These are phyloP conservation scores for Neuroscelio doddi DNA, from an alignment of 2,888 invertebrate species.

Conservation along the genomic window DNA sequence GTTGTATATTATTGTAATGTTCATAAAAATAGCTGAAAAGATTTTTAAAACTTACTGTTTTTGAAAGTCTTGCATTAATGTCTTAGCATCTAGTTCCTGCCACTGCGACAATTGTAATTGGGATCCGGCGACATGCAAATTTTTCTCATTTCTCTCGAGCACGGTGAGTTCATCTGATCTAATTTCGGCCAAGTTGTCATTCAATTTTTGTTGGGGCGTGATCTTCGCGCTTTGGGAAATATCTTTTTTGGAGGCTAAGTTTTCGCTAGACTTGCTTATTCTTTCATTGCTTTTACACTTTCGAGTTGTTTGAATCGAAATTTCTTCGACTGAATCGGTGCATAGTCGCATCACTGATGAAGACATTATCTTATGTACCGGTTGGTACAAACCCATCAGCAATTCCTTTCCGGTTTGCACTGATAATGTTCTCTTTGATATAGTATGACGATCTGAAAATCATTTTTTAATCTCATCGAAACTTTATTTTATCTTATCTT, in stretches of 20 bases:
- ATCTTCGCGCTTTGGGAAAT: slow-evolving; percentile 2
- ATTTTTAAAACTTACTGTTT: slow-evolving; percentile 6
- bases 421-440: slow-evolving; percentile 50
- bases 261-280: slow-evolving; percentile 20
- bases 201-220: slow-evolving; percentile 5
- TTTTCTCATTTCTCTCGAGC: slow-evolving; percentile 10
- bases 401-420: slow-evolving; percentile 57
- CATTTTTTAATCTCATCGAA: no score
- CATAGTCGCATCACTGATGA: slow-evolving; percentile 11
- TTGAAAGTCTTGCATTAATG: slow-evolving; percentile 9
- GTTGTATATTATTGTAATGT: no score
- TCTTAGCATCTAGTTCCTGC: slow-evolving; percentile 15
- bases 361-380: neutral
- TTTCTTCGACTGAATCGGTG: slow-evolving; percentile 6
- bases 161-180: neutral
- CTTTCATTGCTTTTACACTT: slow-evolving; percentile 15
- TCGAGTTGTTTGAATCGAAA: neutral
- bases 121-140: slow-evolving; percentile 4
- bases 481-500: neutral
- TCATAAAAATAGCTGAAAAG: neutral
- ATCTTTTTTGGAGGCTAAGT: slow-evolving; percentile 6
- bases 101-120: slow-evolving; percentile 14
- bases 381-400: slow-evolving; percentile 23
- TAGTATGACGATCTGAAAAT: slow-evolving; percentile 20
- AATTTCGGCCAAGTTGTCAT: neutral